Base-by-base conservation (phyloP, 2,797 vertebrate genomes). In the Sitta carolinensis region DNA sequence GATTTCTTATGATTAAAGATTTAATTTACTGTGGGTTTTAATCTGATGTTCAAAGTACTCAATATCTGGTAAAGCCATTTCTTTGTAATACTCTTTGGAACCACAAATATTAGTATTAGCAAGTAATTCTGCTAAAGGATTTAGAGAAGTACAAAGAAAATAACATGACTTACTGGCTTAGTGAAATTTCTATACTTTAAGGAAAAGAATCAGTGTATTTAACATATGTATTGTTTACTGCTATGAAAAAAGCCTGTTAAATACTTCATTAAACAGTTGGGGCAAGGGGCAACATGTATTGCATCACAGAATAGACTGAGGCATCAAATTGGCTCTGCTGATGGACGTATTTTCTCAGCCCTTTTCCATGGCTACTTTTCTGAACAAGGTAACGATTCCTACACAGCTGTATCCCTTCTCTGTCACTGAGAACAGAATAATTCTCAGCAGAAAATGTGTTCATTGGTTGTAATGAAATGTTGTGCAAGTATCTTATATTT, bases 51-150 rank as follows among this genome's bases (percentile, higher is more conserved):
- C 23, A n/a, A 90, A 45, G 10, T 77, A 54, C 23, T 84, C 7
- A 20, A 16, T 85, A 85, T 83, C 66, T 38, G 68, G 30, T 85
- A 83, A 68, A 87, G 30, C 32, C 34, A 3, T 90, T 91, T 92
- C 21, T 67, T 79, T 79, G 32, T 73, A 64, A 58, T 70, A 59
- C 30, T 80, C n/a, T 87, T 23, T 30, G 63, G 73, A 77, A 95
- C 91, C 45, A 54, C 18, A 73, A 40, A n/a, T 69, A 21, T 32
- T 55, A 55, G 26, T 64, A 40, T 78, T 43, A 75, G 34, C 38
- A 57, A 12, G 22, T 69, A 76, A 64, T 89, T 92, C 87, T 80
- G 30, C 43, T 32, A 62, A 89, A 81, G 66, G 30, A 40, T 81
- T 87, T 43, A n/a, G 21, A 81, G 64, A 38, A 58, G 3, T 75